These are phyloP conservation scores for Corythornis vintsioides DNA, from an alignment of 2,113 vertebrate species.

Conservation along the genomic window DNA sequence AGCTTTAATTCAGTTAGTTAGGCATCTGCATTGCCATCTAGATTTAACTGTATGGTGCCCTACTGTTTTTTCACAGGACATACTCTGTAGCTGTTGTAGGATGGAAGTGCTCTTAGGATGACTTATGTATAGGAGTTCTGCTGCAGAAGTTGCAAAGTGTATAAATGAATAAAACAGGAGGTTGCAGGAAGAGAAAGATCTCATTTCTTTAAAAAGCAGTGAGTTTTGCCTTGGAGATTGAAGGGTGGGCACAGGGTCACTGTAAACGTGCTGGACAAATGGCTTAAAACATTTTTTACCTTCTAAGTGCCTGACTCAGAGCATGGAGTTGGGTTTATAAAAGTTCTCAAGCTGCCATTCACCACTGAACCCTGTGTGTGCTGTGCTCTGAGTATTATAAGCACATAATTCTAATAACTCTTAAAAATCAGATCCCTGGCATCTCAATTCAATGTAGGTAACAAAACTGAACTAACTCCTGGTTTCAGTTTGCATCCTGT, in stretches of 20 bases:
- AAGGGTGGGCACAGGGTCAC: not conserved
- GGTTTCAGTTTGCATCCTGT: not conserved
- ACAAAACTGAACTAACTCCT: not conserved
- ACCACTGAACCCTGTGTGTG: not conserved
- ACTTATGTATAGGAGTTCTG: constrained; percentile 29
- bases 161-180: constrained; percentile 31
- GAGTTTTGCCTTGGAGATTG: not conserved
- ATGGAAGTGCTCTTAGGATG: constrained; percentile 26
- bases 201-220: not conserved
- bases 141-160: constrained; percentile 32
- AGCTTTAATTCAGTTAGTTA: not conserved
- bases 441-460: not conserved
- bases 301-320: not conserved
- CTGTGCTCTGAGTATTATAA: not conserved
- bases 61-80: not conserved
- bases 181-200: not conserved
- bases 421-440: not conserved
- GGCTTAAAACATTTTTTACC: not conserved
- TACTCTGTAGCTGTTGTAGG: not conserved
- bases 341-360: not conserved
- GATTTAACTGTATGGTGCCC: not conserved
- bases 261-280: not conserved
- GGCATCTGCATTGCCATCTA: not conserved
- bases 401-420: not conserved
- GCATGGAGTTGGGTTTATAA: not conserved